Conservation (phyloP, 1,140 invertebrate species). For the Cotesia vestalis region DNA sequence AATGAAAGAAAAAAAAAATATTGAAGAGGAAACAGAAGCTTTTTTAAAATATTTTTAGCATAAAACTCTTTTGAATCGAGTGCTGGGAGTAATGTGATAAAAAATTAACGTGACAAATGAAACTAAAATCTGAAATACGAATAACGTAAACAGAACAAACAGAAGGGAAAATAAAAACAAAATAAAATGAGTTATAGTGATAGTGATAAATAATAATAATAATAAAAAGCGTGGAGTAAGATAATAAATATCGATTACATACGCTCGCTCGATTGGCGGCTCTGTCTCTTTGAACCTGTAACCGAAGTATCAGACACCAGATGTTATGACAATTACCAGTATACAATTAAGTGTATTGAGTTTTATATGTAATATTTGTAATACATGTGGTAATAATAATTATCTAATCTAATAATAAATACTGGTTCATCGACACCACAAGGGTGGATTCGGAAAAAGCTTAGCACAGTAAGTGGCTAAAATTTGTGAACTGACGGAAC, state of each 20-base stretch:
- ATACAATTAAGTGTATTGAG: constrained; percentile 6
- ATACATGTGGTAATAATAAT: no score
- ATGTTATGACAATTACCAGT: constrained; percentile 26
- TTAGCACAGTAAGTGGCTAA: no score
- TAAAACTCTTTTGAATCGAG: background rate
- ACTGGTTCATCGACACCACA: no score
- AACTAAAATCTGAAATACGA: constrained; percentile 44
- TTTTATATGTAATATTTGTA: background rate
- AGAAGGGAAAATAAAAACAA: background rate
- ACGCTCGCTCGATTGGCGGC: constrained; percentile 85
- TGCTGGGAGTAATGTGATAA: constrained; percentile 32
- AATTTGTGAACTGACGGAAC: no score
- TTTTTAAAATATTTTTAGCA: background rate
- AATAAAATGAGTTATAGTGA: background rate
- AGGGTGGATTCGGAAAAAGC: no score
- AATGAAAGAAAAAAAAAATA: background rate
- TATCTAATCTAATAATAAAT: no score
- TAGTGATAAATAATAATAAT: constrained; percentile 3
- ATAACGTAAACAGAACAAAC: background rate
- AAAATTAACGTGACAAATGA: constrained; percentile 39
- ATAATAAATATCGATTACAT: constrained; percentile 74
- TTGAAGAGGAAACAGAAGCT: no score
- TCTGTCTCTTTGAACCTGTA: constrained; percentile 90
- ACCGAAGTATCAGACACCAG: constrained; percentile 67
- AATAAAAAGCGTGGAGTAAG: constrained; percentile 44